A percentile compares a stretch with the other conserved stretches of the same genome.
Conservation (phyloP, 2,888 invertebrate genomes). For the Leptopterna dolabrata region DNA sequence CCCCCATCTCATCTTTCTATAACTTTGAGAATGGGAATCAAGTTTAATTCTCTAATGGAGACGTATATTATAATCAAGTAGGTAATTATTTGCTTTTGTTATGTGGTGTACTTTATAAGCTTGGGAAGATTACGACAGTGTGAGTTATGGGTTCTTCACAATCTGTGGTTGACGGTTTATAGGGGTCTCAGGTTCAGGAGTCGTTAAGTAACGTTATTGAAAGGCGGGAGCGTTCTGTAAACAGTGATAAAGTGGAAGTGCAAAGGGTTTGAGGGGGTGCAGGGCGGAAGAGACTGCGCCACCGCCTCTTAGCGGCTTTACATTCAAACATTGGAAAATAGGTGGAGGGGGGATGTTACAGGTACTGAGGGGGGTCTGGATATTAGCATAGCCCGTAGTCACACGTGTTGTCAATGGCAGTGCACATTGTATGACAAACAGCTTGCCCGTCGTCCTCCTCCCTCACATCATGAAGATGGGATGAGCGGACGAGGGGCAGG, state of each 20-base stretch:
- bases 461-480: background rate
- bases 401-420: constrained; percentile 53
- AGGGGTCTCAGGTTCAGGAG: background rate
- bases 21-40: no score
- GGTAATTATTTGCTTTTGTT: no score
- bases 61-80: no score
- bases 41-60: no score
- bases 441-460: background rate
- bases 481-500: background rate
- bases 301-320: background rate
- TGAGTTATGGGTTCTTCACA: background rate
- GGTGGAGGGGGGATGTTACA: background rate
- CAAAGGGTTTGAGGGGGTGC: constrained; percentile 13
- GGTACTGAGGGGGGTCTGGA: constrained; percentile 28
- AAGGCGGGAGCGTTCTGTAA: background rate
- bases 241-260: constrained; percentile 31
- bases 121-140: no score
- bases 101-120: no score
- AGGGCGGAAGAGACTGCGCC: constrained; percentile 15
- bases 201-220: background rate
- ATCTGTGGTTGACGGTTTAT: background rate
- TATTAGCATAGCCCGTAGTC: constrained; percentile 49
- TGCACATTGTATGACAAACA: constrained; percentile 49
- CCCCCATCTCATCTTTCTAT: no score
- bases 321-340: constrained; percentile 37